Percentiles rank a stretch among this genome's conserved stretches.
phyloP scores from a whole-genome alignment of 2,888 invertebrate species.

The Teleogryllus oceanicus region DNA sequence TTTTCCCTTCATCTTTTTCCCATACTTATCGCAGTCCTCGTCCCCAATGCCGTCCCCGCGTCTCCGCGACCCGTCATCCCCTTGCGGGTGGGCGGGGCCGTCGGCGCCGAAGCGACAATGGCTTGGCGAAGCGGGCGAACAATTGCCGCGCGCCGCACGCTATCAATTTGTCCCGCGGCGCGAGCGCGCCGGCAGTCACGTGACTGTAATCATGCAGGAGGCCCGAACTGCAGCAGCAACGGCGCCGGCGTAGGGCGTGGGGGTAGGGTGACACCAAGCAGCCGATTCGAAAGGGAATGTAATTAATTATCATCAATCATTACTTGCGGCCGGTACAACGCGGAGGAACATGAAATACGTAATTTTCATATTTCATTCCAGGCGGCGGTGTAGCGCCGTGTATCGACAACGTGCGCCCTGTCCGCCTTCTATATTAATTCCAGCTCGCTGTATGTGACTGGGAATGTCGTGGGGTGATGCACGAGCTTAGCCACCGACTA shows the following conservation, averaged over 20 bases:
- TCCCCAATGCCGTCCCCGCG: not conserved
- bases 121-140: not conserved
- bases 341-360: slow-evolving; percentile 1
- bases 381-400: not conserved
- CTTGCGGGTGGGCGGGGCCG: not conserved
- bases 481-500: not conserved
- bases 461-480: slow-evolving; percentile 2
- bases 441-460: slow-evolving; percentile 1
- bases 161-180: not conserved
- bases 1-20: no score
- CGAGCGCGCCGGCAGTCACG: not conserved
- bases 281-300: slow-evolving; percentile 10
- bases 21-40: not conserved
- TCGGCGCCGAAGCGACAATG: not conserved
- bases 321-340: slow-evolving; percentile 4
- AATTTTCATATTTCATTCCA: slow-evolving; percentile 11
- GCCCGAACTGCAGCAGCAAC: not conserved
- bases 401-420: slow-evolving; percentile 3
- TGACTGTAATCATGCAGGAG: not conserved
- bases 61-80: not conserved
- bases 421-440: slow-evolving; percentile 18
- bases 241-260: not conserved
- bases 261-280: not conserved
- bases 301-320: slow-evolving; percentile 18
- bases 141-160: not conserved